Base-by-base conservation (phyloP, 92 coral and sea anemone genomes). In the Scolanthus callimorphus region DNA sequence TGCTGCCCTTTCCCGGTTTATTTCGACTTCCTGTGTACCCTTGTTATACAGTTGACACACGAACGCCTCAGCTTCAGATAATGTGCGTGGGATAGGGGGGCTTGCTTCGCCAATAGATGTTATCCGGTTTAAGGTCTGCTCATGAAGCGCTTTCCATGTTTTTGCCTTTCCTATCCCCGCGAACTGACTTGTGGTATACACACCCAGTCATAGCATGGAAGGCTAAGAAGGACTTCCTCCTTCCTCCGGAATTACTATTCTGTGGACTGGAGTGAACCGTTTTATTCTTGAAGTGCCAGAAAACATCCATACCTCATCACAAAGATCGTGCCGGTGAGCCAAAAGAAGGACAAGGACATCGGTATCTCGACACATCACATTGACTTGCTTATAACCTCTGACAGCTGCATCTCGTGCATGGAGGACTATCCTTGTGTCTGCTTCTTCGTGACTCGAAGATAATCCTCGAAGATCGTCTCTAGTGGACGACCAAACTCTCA, bases 61-160 rank as follows among this genome's bases (percentile, higher is more conserved):
- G 63, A 85, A 85, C 57, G 83, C 80, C 38, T 85, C 92, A 31
- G 74, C 92, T 17, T 73, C 74, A 17, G 80, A 60, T 20, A 79
- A 37, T 4, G 65, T 76, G 21, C 49, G 31, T 20, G 46, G 55
- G 25, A 57, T 21, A 27, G 59, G 49, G 19, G 25, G 43, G 49
- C 54, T 51, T n/a, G 62, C 62, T 58, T 70, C 65, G 17, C 72
- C 65, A 29, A 76, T 67, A 29, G 51, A 51, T 25, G 59, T 30
- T 8, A 73, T 29, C 34, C 66, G 55, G 46, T 37, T 47, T 17
- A 25, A 50, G n/a, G n/a, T n/a, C n/a, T n/a, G n/a, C n/a, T n/a
- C n/a, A n/a, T n/a, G n/a, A 31, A 55, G 70, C 22, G 39, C 61
- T 23, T 46, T 62, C 77, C 77, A 78, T 12, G 67, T 73, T 24